phyloP scores from a whole-genome alignment of 2,797 vertebrate species.

The Nyctibius grandis region DNA sequence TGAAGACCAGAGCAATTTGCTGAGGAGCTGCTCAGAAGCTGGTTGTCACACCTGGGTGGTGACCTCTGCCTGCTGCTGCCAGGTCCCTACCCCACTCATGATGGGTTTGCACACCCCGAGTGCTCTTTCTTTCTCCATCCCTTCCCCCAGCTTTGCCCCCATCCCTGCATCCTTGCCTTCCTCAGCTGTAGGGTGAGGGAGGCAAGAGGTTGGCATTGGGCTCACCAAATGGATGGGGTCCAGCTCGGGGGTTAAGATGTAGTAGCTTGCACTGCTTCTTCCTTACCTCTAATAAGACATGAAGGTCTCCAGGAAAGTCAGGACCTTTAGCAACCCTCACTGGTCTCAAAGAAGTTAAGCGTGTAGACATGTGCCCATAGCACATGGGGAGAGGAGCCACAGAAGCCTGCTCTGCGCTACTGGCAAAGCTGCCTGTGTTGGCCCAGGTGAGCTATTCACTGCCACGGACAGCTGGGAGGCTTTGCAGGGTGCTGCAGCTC shows the following conservation, averaged over 20 bases:
- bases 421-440: background rate
- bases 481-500: background rate
- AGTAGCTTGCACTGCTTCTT: background rate
- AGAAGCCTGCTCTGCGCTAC: background rate
- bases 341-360: background rate
- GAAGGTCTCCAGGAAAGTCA: background rate
- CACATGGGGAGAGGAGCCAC: background rate
- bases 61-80: background rate
- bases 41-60: background rate
- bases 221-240: background rate
- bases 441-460: background rate
- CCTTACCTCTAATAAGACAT: background rate
- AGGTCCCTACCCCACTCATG: background rate
- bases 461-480: background rate
- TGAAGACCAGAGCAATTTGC: background rate
- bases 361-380: background rate
- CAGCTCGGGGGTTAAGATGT: background rate
- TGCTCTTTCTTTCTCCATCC: background rate
- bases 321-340: background rate
- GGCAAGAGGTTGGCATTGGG: background rate
- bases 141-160: background rate
- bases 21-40: background rate
- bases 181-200: background rate
- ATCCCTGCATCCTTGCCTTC: background rate
- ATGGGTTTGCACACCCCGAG: rapidly evolving